Evolutionary conservation across 2,113 vertebrate species (phyloP).

Genomic region (Helogale parvula): DNA sequence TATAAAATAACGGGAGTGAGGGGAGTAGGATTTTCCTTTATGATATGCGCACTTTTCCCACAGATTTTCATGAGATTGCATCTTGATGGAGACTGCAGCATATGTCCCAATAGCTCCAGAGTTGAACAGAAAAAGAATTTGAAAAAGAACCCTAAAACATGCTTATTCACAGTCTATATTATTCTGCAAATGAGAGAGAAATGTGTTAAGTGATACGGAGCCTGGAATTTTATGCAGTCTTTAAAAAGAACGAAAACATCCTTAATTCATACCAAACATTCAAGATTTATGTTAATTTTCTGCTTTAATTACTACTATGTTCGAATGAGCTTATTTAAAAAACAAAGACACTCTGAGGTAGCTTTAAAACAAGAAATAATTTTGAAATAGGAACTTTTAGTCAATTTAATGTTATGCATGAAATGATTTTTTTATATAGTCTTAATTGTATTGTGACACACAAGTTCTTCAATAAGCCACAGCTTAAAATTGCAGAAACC

Average conservation of each 20-base stretch:
- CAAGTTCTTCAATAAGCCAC: conserved; percentile 78
- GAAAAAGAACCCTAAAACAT: conserved; percentile 24
- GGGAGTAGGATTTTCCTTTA: background rate
- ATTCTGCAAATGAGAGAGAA: conserved; percentile 57
- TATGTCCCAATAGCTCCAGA: background rate
- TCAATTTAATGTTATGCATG: conserved; percentile 69
- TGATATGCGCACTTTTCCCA: background rate
- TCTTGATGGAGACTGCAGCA: background rate
- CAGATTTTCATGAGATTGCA: background rate
- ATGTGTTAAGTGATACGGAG: conserved; percentile 60
- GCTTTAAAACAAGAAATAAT: conserved; percentile 65
- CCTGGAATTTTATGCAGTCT: conserved; percentile 69
- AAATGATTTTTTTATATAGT: conserved; percentile 69
- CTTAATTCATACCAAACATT: conserved; percentile 72
- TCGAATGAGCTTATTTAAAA: conserved; percentile 73
- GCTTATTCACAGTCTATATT: conserved; percentile 50
- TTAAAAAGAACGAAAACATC: conserved; percentile 71
- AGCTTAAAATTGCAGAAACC: conserved; percentile 71
- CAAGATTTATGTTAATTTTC: conserved; percentile 71
- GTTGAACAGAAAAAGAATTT: conserved; percentile 40
- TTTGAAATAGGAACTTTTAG: conserved; percentile 77
- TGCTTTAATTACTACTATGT: conserved; percentile 75
- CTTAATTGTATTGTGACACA: conserved; percentile 77
- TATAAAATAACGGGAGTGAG: background rate
- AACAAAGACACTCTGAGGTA: conserved; percentile 67